Evolutionary conservation across 2,797 vertebrate genomes (phyloP).

Genomic region (Myripristis murdjan): DNA sequence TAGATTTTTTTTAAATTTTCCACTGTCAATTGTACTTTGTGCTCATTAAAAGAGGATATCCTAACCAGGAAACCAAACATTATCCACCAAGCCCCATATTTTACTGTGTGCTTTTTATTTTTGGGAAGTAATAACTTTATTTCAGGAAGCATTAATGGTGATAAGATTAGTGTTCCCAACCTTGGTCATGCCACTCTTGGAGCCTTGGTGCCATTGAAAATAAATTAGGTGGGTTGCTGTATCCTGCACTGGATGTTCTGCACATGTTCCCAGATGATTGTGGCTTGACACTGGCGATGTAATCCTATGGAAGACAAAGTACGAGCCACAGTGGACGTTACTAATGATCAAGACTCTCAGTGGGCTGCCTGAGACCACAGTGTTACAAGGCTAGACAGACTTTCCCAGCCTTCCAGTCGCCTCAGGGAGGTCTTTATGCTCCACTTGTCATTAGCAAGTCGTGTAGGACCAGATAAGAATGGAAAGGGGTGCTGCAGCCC

Average conservation of each 20-base stretch:
- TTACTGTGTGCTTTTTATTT: constrained; percentile 24
- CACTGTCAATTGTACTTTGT: constrained; percentile 20
- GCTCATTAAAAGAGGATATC: constrained; percentile 25
- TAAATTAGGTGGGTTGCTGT: constrained; percentile 38
- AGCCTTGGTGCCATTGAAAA: constrained; percentile 56
- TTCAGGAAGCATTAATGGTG: constrained; percentile 44
- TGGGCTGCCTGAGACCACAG: constrained; percentile 41
- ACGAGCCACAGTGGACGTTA: constrained; percentile 49
- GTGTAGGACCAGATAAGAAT: constrained; percentile 42
- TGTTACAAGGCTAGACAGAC: constrained; percentile 29
- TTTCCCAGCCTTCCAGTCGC: constrained; percentile 48
- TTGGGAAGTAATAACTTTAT: constrained; percentile 38
- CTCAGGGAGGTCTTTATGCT: constrained; percentile 59
- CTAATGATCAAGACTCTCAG: constrained; percentile 56
- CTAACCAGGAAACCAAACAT: constrained; percentile 26
- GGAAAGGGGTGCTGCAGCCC: constrained; percentile 37
- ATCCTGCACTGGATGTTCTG: constrained; percentile 43
- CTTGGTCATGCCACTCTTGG: constrained; percentile 27
- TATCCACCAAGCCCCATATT: constrained; percentile 22
- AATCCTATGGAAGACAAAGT: constrained; percentile 46
- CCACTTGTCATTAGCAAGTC: constrained; percentile 53
- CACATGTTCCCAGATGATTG: constrained; percentile 45
- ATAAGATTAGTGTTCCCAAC: constrained; percentile 38
- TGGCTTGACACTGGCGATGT: constrained; percentile 47
- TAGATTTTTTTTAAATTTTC: constrained; percentile 19